Conservation (phyloP, 2,797 vertebrate genomes). For the Fringilla coelebs region DNA sequence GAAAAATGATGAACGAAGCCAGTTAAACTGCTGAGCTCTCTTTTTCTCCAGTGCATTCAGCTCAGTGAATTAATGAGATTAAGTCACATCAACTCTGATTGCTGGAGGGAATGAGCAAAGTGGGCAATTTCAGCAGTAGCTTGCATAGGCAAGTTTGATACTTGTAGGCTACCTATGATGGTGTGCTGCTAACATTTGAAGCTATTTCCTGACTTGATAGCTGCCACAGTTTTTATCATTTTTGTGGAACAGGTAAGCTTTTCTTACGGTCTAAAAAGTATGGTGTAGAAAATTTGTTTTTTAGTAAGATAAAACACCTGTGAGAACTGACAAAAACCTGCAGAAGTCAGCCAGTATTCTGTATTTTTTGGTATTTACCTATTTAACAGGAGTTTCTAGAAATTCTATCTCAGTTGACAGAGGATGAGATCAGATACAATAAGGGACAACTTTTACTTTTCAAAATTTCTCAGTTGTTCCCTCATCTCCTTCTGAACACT, state of each 20-base stretch:
- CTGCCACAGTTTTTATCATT: not conserved
- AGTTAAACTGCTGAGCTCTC: conserved; percentile 36
- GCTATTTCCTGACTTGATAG: not conserved
- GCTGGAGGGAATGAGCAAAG: conserved; percentile 2
- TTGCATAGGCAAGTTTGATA: not conserved
- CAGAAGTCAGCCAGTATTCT: not conserved
- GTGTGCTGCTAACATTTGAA: not conserved
- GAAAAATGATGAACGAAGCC: not conserved
- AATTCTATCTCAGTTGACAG: not conserved
- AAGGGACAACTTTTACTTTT: not conserved
- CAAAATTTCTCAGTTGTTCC: not conserved
- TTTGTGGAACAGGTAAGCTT: not conserved
- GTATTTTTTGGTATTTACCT: not conserved
- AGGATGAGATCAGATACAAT: not conserved
- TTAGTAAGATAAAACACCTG: not conserved
- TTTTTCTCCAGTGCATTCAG: conserved; percentile 14
- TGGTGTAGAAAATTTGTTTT: not conserved
- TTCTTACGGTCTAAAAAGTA: not conserved
- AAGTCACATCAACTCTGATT: not conserved
- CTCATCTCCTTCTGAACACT: not conserved
- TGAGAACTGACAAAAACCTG: not conserved
- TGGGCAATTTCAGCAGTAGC: not conserved
- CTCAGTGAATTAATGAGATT: conserved; percentile 43
- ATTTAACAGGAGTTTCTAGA: not conserved
- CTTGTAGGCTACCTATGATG: not conserved